Percentiles rank a stretch among this genome's conserved stretches.
phyloP scores from a whole-genome alignment of 2,113 vertebrate species.

The Trogon melanurus region DNA sequence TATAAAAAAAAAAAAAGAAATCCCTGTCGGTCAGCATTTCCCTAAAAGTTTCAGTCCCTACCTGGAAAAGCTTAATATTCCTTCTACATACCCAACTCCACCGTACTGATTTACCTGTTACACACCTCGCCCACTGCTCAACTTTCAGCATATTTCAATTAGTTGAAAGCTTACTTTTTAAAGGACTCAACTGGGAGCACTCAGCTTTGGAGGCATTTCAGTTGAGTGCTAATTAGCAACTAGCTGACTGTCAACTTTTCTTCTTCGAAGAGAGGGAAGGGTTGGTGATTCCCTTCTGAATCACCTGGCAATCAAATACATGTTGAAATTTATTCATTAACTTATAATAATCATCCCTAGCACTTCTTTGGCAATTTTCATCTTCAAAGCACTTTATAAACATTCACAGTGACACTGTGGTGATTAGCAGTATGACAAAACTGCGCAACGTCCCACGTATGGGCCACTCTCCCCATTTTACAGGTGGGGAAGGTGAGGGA shows the following conservation, averaged over 20 bases:
- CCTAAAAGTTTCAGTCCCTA: neutral
- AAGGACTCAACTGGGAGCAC: conserved; percentile 68
- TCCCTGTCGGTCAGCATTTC: neutral
- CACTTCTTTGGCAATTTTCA: conserved; percentile 51
- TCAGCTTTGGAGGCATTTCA: conserved; percentile 75
- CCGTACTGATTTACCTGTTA: conserved; percentile 32
- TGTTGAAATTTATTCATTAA: conserved; percentile 64
- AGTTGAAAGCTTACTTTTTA: conserved; percentile 72
- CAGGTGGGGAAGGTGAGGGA: neutral
- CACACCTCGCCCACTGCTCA: conserved; percentile 37
- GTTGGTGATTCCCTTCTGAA: conserved; percentile 67
- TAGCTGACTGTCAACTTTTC: conserved; percentile 75
- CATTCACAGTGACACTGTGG: neutral
- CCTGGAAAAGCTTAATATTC: neutral
- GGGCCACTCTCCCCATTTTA: neutral
- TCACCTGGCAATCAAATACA: conserved; percentile 68
- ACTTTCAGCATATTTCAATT: conserved; percentile 67
- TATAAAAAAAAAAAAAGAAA: neutral
- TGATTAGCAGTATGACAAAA: neutral
- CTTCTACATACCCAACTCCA: neutral
- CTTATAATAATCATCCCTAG: conserved; percentile 62
- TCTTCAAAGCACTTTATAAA: conserved; percentile 54
- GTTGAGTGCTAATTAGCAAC: conserved; percentile 76
- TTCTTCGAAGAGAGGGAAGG: conserved; percentile 56
- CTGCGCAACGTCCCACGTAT: neutral